Evolutionary conservation across 2,113 vertebrate genomes (phyloP), one percentile per base, ranked within the genome.

Genomic region (Catharus minimus): DNA sequence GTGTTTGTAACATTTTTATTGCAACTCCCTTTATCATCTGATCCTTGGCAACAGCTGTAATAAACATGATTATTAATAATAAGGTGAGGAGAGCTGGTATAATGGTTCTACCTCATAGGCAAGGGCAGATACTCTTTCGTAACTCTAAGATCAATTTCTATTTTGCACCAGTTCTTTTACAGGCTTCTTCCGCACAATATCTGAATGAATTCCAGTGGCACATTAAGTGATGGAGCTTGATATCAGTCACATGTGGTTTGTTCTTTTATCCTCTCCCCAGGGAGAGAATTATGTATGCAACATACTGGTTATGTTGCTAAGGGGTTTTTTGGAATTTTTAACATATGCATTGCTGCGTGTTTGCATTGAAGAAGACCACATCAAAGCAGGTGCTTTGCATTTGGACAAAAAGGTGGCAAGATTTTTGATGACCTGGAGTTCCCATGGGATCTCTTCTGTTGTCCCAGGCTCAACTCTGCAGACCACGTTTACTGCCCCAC

Each of bases 221-320:
- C 52, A 82, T 90, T 94, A 94, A 94, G 84, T 69, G 89, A 94
- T 87, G 74, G 84, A 79, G 64, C 30, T 92, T 95, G 91, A 67
- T 86, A 95, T 79, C 92, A 89, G 88, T 93, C 93, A 82, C 58
- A 85, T 90, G 89, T 47, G n/a, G 67, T 92, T 95, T 87, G 89
- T 92, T 95, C 92, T 86, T 95, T 95, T 89, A 93, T 95, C 74
- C 84, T 95, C 71, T 96, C 92, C 78, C 74, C 67, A 82, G 89
- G 89, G 95, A 95, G 15, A 94, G 71, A 89, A 90, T 95, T 92
- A 85, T 71, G 39, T 94, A 90, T 92, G 71, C 78, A 82, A 76
- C 13, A 1, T 71, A 85, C 60, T 90, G 91, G 86, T 84, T 82
- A 33, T 69, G 65, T 80, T 92, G 93, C 81, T 82, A 85, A 52